Percentiles rank a stretch among this genome's conserved stretches.
Evolutionary conservation across 2,888 invertebrate species (phyloP).

Genomic region (Andrena haemorrhoa): DNA sequence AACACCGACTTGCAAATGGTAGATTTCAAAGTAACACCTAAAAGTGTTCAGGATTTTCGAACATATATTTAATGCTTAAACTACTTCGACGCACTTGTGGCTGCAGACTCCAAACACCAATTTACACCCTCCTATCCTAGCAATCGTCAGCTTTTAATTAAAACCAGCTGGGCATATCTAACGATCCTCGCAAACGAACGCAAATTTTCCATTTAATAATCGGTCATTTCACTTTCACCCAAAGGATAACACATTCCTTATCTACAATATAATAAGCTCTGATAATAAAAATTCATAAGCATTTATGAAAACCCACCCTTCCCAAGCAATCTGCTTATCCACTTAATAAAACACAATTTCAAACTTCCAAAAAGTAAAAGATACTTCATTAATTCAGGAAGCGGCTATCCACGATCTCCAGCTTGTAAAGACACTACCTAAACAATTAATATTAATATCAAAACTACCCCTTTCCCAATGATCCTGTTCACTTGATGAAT

Average conservation of each 20-base stretch:
- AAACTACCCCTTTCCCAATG: background rate
- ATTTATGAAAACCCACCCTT: no score
- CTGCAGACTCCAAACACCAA: background rate
- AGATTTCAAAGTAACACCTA: background rate
- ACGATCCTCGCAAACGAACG: background rate
- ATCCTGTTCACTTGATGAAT: background rate
- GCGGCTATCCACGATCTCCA: background rate
- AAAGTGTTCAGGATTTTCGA: background rate
- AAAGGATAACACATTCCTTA: background rate
- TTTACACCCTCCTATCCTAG: background rate
- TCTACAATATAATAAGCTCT: background rate
- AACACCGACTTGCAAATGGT: background rate
- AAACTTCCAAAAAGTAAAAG: no score
- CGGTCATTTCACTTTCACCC: background rate
- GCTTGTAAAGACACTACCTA: background rate
- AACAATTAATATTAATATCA: background rate
- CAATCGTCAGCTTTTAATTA: constrained; percentile 1
- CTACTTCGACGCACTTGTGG: background rate
- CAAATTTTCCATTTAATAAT: background rate
- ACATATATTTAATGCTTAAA: background rate
- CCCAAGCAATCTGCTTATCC: no score
- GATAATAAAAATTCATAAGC: no score
- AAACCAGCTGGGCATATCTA: background rate
- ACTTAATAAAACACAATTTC: no score
- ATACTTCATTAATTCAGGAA: no score